Evolutionary conservation across 2,888 invertebrate species (phyloP).

Genomic region (Rutpela maculata): DNA sequence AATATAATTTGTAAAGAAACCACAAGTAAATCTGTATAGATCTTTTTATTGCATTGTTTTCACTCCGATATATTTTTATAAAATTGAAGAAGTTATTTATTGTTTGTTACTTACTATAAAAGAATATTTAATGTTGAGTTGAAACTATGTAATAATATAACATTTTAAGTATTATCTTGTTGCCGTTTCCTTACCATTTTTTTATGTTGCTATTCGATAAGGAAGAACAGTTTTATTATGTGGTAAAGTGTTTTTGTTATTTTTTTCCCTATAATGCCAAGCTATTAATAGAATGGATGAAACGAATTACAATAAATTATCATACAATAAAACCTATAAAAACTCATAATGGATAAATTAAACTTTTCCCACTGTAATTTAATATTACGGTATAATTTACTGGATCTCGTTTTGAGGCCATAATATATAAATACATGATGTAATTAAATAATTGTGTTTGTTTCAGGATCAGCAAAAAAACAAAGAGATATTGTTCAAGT

Average conservation of each 20-base stretch:
- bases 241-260: background rate
- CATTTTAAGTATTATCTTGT: background rate
- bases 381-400: background rate
- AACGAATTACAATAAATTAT: slow-evolving; percentile 11
- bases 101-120: background rate
- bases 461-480: slow-evolving; percentile 69
- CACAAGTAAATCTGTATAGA: background rate
- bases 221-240: background rate
- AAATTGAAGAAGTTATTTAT: background rate
- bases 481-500: slow-evolving; percentile 68
- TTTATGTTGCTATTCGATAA: background rate
- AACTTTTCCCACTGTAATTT: background rate
- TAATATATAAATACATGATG: background rate
- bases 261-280: background rate
- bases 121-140: background rate
- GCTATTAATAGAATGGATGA: background rate
- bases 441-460: slow-evolving; percentile 40
- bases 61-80: too few relatives aligned
- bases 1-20: background rate
- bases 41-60: too few relatives aligned
- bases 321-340: slow-evolving; percentile 22
- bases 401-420: background rate
- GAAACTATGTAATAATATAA: background rate
- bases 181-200: background rate
- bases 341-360: slow-evolving; percentile 10